Conservation (phyloP, 2,113 vertebrate species). For the Rattus norvegicus region DNA sequence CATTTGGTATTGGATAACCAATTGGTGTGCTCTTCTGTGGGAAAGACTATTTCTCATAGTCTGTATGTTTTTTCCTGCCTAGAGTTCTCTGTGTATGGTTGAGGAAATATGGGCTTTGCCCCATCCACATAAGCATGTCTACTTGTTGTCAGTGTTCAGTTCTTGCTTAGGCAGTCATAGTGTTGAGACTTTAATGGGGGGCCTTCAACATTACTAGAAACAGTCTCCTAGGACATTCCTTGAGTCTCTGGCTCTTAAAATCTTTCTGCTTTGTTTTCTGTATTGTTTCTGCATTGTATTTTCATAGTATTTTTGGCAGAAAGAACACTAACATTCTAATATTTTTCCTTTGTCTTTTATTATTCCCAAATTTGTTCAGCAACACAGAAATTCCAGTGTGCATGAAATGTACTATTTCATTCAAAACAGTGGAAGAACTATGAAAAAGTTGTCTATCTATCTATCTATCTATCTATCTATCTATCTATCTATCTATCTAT, state of each 20-base stretch:
- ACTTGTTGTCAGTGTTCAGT: not conserved
- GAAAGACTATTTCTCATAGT: not conserved
- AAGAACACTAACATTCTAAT: not conserved
- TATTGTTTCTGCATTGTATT: not conserved
- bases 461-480: too few species aligned
- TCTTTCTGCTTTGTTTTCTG: not conserved
- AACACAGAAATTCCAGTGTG: not conserved
- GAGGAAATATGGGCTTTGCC: not conserved
- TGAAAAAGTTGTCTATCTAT: not conserved
- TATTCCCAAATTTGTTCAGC: not conserved
- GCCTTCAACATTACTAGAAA: not conserved
- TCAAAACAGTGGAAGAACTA: not conserved
- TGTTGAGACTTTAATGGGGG: not conserved
- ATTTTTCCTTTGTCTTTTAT: not conserved
- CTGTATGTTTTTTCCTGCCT: not conserved
- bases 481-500: too few species aligned
- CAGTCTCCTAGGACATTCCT: not conserved
- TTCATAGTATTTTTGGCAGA: not conserved
- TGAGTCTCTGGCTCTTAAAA: not conserved
- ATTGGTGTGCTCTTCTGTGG: not conserved
- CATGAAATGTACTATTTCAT: not conserved
- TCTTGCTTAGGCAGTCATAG: not conserved
- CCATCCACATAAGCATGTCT: not conserved
- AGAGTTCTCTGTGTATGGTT: not conserved
- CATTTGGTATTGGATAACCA: not conserved